Percentiles rank a stretch among this genome's conserved stretches.
Evolutionary conservation across 2,888 invertebrate species (phyloP).

Genomic region (Ctena decussata): DNA sequence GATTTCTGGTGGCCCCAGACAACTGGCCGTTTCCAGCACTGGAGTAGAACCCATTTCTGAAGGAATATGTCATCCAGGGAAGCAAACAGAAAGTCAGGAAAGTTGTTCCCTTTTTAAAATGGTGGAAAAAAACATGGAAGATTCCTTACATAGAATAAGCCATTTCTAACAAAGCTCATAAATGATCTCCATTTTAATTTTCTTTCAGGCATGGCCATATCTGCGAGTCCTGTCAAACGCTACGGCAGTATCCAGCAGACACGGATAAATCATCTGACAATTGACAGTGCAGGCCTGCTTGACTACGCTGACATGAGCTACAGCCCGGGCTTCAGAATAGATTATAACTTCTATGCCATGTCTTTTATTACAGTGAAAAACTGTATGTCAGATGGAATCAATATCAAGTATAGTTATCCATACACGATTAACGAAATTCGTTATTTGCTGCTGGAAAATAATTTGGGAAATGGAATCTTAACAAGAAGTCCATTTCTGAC

Average conservation of each 20-base stretch:
- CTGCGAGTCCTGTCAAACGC: slow-evolving; percentile 71
- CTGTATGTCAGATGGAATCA: slow-evolving; percentile 97
- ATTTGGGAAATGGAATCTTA: slow-evolving; percentile 93
- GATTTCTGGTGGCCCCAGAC: no score
- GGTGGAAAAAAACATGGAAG: no score
- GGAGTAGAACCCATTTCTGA: no score
- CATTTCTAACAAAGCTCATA: no score
- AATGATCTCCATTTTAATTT: no score
- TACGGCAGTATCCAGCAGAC: slow-evolving; percentile 66
- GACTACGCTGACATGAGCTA: slow-evolving; percentile 94
- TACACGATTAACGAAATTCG: slow-evolving; percentile 92
- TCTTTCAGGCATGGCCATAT: slow-evolving; percentile 78
- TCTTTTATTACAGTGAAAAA: slow-evolving; percentile 90
- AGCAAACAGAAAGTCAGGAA: no score
- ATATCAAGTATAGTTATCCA: slow-evolving; percentile 97
- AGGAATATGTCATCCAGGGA: no score
- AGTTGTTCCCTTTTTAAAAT: no score
- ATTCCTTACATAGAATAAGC: no score
- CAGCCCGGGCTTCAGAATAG: slow-evolving; percentile 88
- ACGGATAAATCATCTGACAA: slow-evolving; percentile 75
- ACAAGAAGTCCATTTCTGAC: slow-evolving; percentile 92
- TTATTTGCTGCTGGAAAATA: slow-evolving; percentile 88
- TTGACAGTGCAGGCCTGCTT: slow-evolving; percentile 92
- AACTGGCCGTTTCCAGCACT: no score
- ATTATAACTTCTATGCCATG: slow-evolving; percentile 89